Conservation (phyloP, 2,113 vertebrate genomes). For the Microcebus ravelobensis region DNA sequence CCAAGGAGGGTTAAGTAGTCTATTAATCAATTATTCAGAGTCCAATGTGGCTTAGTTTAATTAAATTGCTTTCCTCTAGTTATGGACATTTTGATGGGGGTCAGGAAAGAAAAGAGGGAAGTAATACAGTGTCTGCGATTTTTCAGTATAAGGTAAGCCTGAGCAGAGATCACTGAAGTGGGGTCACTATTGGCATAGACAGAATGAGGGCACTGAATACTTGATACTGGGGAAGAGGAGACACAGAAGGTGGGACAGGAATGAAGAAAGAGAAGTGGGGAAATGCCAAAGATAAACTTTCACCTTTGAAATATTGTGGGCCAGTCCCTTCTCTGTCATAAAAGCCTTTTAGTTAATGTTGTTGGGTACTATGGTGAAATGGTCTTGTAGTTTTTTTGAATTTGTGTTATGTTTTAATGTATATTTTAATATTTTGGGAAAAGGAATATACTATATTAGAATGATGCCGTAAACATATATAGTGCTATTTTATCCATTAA, state of each 20-base stretch:
- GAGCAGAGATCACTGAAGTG: background rate
- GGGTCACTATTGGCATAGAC: background rate
- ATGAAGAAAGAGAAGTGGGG: background rate
- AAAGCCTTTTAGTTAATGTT: background rate
- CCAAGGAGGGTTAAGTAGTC: conserved; percentile 54
- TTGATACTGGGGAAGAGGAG: background rate
- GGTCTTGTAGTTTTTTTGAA: background rate
- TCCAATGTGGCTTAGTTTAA: conserved; percentile 53
- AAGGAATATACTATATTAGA: background rate
- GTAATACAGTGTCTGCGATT: background rate
- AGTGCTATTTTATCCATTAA: conserved; percentile 1
- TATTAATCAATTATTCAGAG: conserved; percentile 69
- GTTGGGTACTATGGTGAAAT: background rate
- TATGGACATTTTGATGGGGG: conserved; percentile 60
- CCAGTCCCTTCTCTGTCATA: background rate
- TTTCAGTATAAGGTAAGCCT: background rate
- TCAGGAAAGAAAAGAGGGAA: conserved; percentile 56
- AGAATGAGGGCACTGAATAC: background rate
- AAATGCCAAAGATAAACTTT: background rate
- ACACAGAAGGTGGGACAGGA: background rate
- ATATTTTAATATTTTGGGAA: conserved; percentile 16
- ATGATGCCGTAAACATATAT: background rate
- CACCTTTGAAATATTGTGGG: background rate
- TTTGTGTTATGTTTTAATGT: background rate
- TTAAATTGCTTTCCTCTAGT: conserved; percentile 66